Percentiles rank a stretch among this genome's conserved stretches.
phyloP scores from a whole-genome alignment of 2,888 invertebrate species.

The Halictus quadricinctus region DNA sequence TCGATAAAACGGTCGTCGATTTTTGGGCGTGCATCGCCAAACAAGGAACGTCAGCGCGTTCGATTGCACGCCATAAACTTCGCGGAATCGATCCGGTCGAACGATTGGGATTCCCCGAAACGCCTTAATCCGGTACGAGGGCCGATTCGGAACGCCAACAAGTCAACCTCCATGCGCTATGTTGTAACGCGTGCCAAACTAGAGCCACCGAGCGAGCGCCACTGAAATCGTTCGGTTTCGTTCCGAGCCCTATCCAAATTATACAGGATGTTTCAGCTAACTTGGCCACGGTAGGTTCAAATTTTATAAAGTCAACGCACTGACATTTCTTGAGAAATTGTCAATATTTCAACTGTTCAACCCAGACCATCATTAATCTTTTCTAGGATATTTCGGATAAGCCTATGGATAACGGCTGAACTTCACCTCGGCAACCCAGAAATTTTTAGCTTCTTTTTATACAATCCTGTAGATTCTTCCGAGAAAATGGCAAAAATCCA shows the following conservation, averaged over 20 bases:
- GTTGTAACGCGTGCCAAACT: conserved; percentile 38
- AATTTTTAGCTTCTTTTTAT: too few species aligned
- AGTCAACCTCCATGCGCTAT: conserved; percentile 6
- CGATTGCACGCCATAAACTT: conserved; percentile 34
- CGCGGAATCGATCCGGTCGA: conserved; percentile 40
- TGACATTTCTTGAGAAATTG: too few species aligned
- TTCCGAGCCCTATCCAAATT: conserved; percentile 19
- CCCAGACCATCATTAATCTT: too few species aligned
- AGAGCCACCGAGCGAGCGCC: neutral
- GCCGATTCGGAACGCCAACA: conserved; percentile 31
- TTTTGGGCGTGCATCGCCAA: conserved; percentile 7
- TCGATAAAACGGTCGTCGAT: conserved; percentile 24
- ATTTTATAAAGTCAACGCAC: too few species aligned
- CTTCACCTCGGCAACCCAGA: too few species aligned
- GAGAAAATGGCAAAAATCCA: too few species aligned
- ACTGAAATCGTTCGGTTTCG: conserved; percentile 46
- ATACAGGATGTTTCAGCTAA: neutral
- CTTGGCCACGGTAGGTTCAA: too few species aligned
- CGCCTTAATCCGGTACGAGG: conserved; percentile 45
- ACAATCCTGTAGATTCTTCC: too few species aligned
- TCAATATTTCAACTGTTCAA: too few species aligned
- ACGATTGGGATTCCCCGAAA: conserved; percentile 31
- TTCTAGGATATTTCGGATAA: too few species aligned
- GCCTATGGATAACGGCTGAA: too few species aligned
- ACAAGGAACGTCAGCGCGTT: conserved; percentile 25